A percentile compares a stretch with the other conserved stretches of the same genome.
These are phyloP conservation scores for Trialeurodes vaporariorum DNA, from an alignment of 1,140 invertebrate genomes.

Conservation along the genomic window DNA sequence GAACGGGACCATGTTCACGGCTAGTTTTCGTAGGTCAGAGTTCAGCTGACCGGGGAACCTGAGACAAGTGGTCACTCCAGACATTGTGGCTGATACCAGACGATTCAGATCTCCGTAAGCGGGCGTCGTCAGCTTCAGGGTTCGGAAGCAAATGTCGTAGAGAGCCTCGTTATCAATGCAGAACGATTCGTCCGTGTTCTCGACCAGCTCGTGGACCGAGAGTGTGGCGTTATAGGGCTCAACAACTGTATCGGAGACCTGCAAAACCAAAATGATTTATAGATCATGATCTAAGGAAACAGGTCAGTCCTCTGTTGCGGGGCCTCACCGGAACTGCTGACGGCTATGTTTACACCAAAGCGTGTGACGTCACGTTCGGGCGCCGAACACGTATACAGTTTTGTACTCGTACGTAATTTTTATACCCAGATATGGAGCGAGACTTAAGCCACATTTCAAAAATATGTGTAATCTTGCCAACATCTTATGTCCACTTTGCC, in stretches of 20 bases:
- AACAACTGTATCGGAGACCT: constrained; percentile 44
- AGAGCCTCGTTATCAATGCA: constrained; percentile 45
- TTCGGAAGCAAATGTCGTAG: constrained; percentile 42
- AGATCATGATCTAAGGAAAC: no score
- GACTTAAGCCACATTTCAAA: no score
- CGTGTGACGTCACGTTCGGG: no score
- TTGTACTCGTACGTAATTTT: no score
- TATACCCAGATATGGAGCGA: no score
- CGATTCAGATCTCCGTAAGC: constrained; percentile 41
- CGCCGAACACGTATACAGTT: no score
- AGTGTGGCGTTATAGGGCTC: constrained; percentile 46
- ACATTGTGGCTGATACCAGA: constrained; percentile 49
- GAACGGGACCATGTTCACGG: constrained; percentile 56
- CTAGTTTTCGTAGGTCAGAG: constrained; percentile 50
- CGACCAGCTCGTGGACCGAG: constrained; percentile 43
- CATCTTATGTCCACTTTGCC: no score
- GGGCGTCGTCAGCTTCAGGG: constrained; percentile 38
- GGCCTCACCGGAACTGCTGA: no score
- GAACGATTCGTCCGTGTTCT: constrained; percentile 43
- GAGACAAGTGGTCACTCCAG: constrained; percentile 61
- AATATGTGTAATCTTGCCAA: no score
- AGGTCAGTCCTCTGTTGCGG: no score
- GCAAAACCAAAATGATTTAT: constrained; percentile 44
- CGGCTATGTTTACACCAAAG: no score
- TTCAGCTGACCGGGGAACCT: constrained; percentile 55